Evolutionary conservation across 2,797 vertebrate species (phyloP), one percentile per base, ranked within the genome.

Genomic region (Bothrops alternatus): DNA sequence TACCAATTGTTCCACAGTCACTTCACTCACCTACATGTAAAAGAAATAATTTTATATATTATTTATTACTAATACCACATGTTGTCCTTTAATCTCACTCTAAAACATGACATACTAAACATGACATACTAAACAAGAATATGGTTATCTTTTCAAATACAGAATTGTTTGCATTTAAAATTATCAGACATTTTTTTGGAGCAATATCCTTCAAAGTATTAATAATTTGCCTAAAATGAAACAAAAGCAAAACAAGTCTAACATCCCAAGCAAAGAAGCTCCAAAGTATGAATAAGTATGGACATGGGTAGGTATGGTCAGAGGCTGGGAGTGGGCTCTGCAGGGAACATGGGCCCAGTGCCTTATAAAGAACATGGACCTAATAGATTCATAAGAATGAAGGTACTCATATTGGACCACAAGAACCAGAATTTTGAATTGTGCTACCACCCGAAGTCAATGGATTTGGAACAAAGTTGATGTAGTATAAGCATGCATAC

Each of bases 1-100:
- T 92, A 99, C 99, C 93, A 99, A 98, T 96, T 99, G 98, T 94
- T 99, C 99, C 96, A 99, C 99, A 0, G 99, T 99, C 96, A 98
- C 98, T 97, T 99, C 99, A 16, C 98, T 99, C 97, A 99, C 99
- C 99, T 99, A 97, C 26, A 97, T 91, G 0, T 3, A 23, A 93
- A 96, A 47, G 94, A 96, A 88, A 97, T 53, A 58, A 18, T 12
- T 50, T n/a, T 50, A 50, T 85, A 60, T 47, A 18, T 85, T 47
- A 90, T 61, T 91, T 61, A 78, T 37, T 57, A n/a, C 47, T 25
- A 57, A 78, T n/a, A 85, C 20, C 6, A n/a, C 1, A 18, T 47
- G 37, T 60, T 90, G 37, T 26, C 37, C 28, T 56, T 78, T 82
- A 47, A 13, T 60, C 25, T 53, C n/a, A 87, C 56, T 32, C n/a